phyloP scores from a whole-genome alignment of 1,140 invertebrate genomes.

The Drosophila littoralis region DNA sequence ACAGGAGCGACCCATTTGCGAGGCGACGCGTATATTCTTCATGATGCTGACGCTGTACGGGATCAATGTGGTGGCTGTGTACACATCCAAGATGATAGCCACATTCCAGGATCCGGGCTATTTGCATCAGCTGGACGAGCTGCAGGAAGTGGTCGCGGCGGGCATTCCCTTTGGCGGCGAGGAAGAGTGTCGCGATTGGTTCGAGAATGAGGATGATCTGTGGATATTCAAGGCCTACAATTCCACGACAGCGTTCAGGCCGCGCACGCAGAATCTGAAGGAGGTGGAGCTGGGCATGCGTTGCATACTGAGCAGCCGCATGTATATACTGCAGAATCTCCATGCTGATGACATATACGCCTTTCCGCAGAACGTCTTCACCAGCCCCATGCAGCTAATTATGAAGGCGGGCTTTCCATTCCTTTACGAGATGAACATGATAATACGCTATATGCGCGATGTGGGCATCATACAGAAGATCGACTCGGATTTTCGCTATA shows the following conservation, averaged over 20 bases:
- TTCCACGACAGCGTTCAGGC: constrained; percentile 71
- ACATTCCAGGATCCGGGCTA: constrained; percentile 85
- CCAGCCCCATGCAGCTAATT: constrained; percentile 85
- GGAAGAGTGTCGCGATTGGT: constrained; percentile 85
- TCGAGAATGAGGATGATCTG: constrained; percentile 85
- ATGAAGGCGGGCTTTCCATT: constrained; percentile 85
- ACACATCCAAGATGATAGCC: constrained; percentile 85
- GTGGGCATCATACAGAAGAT: constrained; percentile 84
- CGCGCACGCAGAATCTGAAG: constrained; percentile 77
- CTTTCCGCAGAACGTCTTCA: constrained; percentile 83
- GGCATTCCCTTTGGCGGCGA: constrained; percentile 85
- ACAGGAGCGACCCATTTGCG: constrained; percentile 84
- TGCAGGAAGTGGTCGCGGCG: constrained; percentile 84
- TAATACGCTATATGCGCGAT: constrained; percentile 84
- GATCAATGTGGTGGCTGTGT: constrained; percentile 85
- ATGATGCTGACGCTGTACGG: constrained; percentile 85
- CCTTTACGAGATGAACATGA: constrained; percentile 83
- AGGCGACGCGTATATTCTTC: constrained; percentile 85
- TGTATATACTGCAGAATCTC: constrained; percentile 71
- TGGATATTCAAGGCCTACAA: constrained; percentile 84
- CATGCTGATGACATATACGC: constrained; percentile 83
- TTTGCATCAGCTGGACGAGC: constrained; percentile 85
- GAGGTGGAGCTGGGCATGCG: constrained; percentile 83
- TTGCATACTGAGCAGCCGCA: constrained; percentile 72
- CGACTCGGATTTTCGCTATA: constrained; percentile 71